A percentile compares a stretch with the other conserved stretches of the same genome.
phyloP scores from a whole-genome alignment of 2,113 vertebrate genomes.

The Rhegmatorhina hoffmannsi region DNA sequence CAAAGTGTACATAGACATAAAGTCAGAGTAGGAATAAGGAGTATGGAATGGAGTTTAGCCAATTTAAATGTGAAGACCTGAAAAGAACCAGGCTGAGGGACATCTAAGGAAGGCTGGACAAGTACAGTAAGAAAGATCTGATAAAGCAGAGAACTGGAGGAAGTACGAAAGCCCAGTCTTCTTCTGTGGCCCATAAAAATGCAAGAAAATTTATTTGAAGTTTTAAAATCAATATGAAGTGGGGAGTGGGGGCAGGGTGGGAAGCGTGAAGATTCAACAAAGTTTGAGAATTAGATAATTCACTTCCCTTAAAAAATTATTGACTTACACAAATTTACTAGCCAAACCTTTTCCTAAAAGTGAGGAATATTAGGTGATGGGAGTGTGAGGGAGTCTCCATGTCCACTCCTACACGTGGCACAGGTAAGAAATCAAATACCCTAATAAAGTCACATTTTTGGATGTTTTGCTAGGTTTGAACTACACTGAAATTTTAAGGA shows the following conservation, averaged over 20 bases:
- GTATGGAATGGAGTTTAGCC: background rate
- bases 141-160: background rate
- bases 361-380: background rate
- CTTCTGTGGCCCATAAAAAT: background rate
- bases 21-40: background rate
- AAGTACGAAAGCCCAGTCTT: background rate
- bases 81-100: background rate
- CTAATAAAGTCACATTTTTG: background rate
- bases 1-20: background rate
- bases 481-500: background rate
- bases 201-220: background rate
- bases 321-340: background rate
- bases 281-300: background rate
- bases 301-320: background rate
- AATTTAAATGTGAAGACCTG: background rate
- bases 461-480: background rate
- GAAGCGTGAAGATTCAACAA: background rate
- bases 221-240: background rate
- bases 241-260: background rate
- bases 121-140: background rate
- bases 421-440: background rate
- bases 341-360: background rate
- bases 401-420: background rate
- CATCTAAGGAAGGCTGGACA: background rate
- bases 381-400: background rate